Evolutionary conservation across 1,140 invertebrate species (phyloP), one percentile per base, ranked within the genome.

Genomic region (Nymphalis io): DNA sequence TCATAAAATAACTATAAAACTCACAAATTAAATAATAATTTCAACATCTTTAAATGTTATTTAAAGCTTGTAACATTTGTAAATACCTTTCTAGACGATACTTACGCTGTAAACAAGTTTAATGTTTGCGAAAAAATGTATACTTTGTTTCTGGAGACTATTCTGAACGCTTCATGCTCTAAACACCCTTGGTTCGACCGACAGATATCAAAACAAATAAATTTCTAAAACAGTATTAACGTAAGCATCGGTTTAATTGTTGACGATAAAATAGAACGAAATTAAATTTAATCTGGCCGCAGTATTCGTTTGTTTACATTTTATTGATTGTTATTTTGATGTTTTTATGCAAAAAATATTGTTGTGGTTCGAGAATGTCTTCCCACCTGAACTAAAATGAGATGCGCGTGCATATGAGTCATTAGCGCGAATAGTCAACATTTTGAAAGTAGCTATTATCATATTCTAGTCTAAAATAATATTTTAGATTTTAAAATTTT

Each of bases 161-260:
- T 70, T 72, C 58, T 57, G 58, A 57, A 53, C 42, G 46, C 65
- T 60, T 58, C 40, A 74, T 58, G 42, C 20, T 59, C 44, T 44
- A 65, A 78, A 67, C 70, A 78, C 76, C 72, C 76, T 78, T 78
- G 73, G 60, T 20, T 44, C 68, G 76, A 71, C 73, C 76, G 75
- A 71, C 40, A 46, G 33, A 33, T 38, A 67, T 66, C 60, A 74
- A 74, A 74, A 74, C 62, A 78, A 73, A 69, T 73, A 75, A 75
- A 73, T 68, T 73, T 68, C n/a, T 16, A 55, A 60, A 60, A 48
- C 39, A 40, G 55, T 64, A 66, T 70, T 68, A 46, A 51, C 44
- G 62, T 48, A 64, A 23, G 68, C 55, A 44, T 11, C 18, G 39
- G 51, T 73, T 74, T 75, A 74, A 76, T 70, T 78, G 66, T 61